phyloP scores from a whole-genome alignment of 1,140 invertebrate genomes.

The Thereuonema tuberculata region DNA sequence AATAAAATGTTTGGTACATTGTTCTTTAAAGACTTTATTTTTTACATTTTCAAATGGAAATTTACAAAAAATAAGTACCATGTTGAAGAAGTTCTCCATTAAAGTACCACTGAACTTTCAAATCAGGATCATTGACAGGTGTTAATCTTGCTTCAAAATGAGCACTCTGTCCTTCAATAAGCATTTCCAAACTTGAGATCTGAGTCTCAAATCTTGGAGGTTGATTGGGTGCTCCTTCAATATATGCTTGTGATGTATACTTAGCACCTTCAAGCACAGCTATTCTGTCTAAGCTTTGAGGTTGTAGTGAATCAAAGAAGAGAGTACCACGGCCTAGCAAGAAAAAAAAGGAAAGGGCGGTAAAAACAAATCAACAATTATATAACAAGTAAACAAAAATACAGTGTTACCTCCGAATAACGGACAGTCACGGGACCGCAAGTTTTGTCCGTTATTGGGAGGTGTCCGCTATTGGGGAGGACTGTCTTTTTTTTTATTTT shows the following conservation, averaged over 20 bases:
- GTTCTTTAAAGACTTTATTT: neutral
- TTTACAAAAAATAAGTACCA: slow-evolving; percentile 18
- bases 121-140: slow-evolving; percentile 79
- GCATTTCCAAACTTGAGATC: slow-evolving; percentile 58
- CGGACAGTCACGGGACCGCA: too few relatives aligned
- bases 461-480: too few relatives aligned
- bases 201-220: slow-evolving; percentile 83
- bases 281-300: slow-evolving; percentile 79
- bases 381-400: too few relatives aligned
- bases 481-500: too few relatives aligned
- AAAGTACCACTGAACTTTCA: slow-evolving; percentile 89
- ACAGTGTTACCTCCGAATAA: too few relatives aligned
- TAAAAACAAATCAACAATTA: too few relatives aligned
- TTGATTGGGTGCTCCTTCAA: slow-evolving; percentile 39
- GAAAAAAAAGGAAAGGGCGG: too few relatives aligned
- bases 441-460: too few relatives aligned
- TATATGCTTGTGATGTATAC: slow-evolving; percentile 44
- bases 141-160: slow-evolving; percentile 81
- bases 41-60: too few relatives aligned
- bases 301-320: slow-evolving; percentile 84
- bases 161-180: slow-evolving; percentile 83
- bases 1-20: neutral
- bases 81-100: slow-evolving; percentile 72
- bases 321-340: slow-evolving; percentile 53
- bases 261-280: slow-evolving; percentile 57